phyloP scores from a whole-genome alignment of 2,113 vertebrate genomes.

The Cygnus buccinator region DNA sequence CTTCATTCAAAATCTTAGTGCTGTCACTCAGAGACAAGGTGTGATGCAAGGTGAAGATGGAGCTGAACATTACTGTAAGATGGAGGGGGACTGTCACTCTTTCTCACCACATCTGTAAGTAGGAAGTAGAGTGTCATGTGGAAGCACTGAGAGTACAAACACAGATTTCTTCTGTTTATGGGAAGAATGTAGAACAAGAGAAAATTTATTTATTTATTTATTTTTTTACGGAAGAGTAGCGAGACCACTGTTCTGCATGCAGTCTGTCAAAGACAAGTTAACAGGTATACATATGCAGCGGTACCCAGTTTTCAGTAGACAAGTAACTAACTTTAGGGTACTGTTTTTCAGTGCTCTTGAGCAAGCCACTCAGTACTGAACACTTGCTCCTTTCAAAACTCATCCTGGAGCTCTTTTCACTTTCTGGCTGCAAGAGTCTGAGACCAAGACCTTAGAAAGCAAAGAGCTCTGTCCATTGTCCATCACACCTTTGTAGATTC shows the following conservation, averaged over 20 bases:
- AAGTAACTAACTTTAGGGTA: background rate
- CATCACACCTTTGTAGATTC: background rate
- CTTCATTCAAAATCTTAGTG: background rate
- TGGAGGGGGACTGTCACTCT: background rate
- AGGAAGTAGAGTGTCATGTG: background rate
- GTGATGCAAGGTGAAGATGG: background rate
- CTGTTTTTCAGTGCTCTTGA: background rate
- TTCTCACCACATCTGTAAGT: background rate
- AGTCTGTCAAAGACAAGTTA: background rate
- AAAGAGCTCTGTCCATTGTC: background rate
- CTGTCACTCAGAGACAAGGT: background rate
- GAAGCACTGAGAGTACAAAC: background rate
- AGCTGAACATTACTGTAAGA: background rate
- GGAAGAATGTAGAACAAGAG: background rate
- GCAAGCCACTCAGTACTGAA: background rate
- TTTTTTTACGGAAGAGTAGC: background rate
- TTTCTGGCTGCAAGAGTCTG: background rate
- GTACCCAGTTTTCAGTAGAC: background rate
- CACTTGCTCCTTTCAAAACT: background rate
- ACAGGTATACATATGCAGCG: background rate
- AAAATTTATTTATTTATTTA: no score
- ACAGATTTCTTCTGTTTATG: background rate
- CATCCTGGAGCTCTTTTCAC: background rate
- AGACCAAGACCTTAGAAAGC: background rate
- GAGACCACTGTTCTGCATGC: background rate